Percentiles rank a stretch among this genome's conserved stretches.
phyloP scores from a whole-genome alignment of 1,140 invertebrate species.

The Dysdera silvatica region DNA sequence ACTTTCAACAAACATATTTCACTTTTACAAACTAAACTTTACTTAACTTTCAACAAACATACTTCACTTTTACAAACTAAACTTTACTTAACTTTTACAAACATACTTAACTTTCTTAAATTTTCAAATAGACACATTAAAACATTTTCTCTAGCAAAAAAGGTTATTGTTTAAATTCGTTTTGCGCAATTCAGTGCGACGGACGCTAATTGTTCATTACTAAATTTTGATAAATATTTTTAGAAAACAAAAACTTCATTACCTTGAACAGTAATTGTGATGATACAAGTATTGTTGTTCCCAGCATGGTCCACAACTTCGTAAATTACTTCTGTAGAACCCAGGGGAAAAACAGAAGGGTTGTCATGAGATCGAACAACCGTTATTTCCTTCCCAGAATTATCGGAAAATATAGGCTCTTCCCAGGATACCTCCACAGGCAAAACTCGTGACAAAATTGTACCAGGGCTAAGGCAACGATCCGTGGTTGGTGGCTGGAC shows the following conservation, averaged over 20 bases:
- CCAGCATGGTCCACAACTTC: constrained; percentile 52
- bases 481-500: constrained; percentile 55
- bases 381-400: constrained; percentile 50
- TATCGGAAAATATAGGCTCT: constrained; percentile 60
- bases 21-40: no score
- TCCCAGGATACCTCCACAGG: constrained; percentile 51
- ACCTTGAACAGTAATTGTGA: constrained; percentile 60
- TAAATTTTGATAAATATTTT: no score
- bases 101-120: no score
- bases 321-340: constrained; percentile 54
- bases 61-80: no score
- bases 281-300: constrained; percentile 53
- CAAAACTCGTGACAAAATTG: constrained; percentile 46
- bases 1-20: no score
- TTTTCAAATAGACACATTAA: no score
- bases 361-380: constrained; percentile 47
- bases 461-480: constrained; percentile 53
- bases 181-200: no score
- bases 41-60: no score
- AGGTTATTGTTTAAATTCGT: no score
- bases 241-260: constrained; percentile 32
- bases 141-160: background rate
- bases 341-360: constrained; percentile 49
- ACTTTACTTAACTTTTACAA: no score
- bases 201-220: no score